Percentiles rank a stretch among this genome's conserved stretches.
phyloP scores from a whole-genome alignment of 2,113 vertebrate species.

The Apteryx mantelli region DNA sequence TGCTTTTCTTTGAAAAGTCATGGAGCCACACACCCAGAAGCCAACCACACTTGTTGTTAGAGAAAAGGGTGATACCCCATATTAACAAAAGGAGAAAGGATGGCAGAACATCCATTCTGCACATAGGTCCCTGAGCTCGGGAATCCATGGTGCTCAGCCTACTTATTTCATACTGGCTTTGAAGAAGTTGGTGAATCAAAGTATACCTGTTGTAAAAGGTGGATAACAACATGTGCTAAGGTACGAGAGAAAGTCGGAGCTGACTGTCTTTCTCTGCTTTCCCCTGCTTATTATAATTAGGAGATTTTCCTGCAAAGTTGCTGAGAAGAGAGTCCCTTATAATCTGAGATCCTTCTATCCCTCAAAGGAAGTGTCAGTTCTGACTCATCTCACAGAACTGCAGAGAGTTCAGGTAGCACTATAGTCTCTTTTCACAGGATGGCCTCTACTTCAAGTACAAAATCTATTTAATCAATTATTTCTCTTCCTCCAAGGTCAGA shows the following conservation, averaged over 20 bases:
- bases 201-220: neutral
- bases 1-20: neutral
- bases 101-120: neutral
- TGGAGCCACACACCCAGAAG: neutral
- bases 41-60: neutral
- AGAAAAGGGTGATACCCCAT: neutral
- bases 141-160: neutral
- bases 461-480: neutral
- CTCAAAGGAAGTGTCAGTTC: neutral
- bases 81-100: neutral
- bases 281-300: neutral
- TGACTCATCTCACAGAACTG: fast-evolving
- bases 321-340: neutral
- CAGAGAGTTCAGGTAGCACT: neutral
- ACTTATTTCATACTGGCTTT: neutral
- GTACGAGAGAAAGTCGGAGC: neutral
- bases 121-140: neutral
- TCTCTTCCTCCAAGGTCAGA: neutral
- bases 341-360: neutral
- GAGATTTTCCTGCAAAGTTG: neutral
- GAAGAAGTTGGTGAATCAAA: neutral
- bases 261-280: neutral
- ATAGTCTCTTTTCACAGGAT: neutral
- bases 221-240: neutral
- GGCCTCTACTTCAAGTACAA: neutral